A percentile compares a stretch with the other conserved stretches of the same genome.
Evolutionary conservation across 2,797 vertebrate genomes (phyloP).

Genomic region (Lutjanus argentimaculatus): DNA sequence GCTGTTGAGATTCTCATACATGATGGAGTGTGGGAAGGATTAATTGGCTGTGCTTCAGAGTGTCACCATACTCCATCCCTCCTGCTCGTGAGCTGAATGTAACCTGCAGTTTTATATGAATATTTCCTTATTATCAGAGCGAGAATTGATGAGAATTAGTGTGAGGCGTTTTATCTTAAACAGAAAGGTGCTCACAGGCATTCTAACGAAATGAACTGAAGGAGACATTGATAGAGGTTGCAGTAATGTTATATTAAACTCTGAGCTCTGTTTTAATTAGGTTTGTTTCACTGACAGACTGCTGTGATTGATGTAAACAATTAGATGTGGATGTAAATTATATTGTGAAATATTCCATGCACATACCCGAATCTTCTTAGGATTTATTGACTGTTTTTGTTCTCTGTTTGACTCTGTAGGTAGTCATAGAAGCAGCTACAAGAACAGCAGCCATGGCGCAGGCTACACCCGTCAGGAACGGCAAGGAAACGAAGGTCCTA

Average conservation of each 20-base stretch:
- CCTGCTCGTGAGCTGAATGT: constrained; percentile 27
- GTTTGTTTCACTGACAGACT: constrained; percentile 27
- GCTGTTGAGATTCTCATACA: constrained; percentile 23
- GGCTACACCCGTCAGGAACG: constrained; percentile 76
- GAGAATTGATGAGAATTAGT: constrained; percentile 33
- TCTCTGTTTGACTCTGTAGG: constrained; percentile 73
- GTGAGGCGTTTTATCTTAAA: constrained; percentile 28
- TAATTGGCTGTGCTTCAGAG: constrained; percentile 30
- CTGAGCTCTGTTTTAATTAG: constrained; percentile 39
- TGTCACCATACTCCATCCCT: constrained; percentile 8
- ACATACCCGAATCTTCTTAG: not conserved
- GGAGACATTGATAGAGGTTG: constrained; percentile 1
- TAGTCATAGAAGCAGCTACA: constrained; percentile 81
- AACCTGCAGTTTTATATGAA: constrained; percentile 11
- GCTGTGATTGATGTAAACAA: constrained; percentile 45
- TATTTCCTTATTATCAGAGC: constrained; percentile 34
- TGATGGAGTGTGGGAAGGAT: constrained; percentile 34
- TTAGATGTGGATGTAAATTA: constrained; percentile 34
- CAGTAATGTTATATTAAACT: constrained; percentile 20
- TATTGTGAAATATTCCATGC: constrained; percentile 26
- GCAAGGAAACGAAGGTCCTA: constrained; percentile 85
- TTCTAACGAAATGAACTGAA: not conserved
- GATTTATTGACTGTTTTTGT: constrained; percentile 12
- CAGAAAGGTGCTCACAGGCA: constrained; percentile 18
- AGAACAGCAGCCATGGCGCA: constrained; percentile 78